Evolutionary conservation across 1,140 invertebrate species (phyloP), one percentile per base, ranked within the genome.

Genomic region (Manduca sexta): DNA sequence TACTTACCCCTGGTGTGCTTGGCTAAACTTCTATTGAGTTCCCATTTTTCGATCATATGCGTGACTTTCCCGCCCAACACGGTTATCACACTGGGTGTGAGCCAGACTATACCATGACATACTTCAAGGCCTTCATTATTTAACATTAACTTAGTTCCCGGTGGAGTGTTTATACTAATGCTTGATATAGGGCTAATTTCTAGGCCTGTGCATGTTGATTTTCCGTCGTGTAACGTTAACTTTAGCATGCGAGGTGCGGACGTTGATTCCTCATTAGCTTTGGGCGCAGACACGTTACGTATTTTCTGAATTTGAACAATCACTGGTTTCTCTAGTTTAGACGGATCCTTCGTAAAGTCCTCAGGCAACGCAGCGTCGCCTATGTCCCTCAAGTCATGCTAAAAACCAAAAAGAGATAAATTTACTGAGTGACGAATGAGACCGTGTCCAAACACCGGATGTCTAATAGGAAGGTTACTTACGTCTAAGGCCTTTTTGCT

Each of bases 231-330:
- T 41, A 98, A 74, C 0, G 91, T 92, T 12, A 97, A 61, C 72
- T 94, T 95, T 40, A 97, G 84, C 88, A 97, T 91, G 8, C 94
- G 88, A 1, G 95, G 94, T 34, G 93, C 93, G 43, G 88, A 87
- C 56, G 90, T 90, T 11, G 94, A 95, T 59, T 95, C 93, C 72
- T 97, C 94, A 84, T 96, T 95, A 30, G 91, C 91, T 85, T 97
- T 97, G n/a, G 96, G 95, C 13, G 94, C 94, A 30, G 94, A 90
- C 33, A 96, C 90, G 87, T 97, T 97, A 11, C 94, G 88, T 35
- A 96, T 88, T 76, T 96, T 94, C 76, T 94, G 92, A 62, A 98
- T 91, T 89, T 98, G 96, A 14, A 97, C 83, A 8, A 97, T 91
- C 49, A 95, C 88, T 46, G 92, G 89, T 7, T 92, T 91, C 48